Evolutionary conservation across 2,888 invertebrate species (phyloP).

Genomic region (Dicyrtoma fusca): DNA sequence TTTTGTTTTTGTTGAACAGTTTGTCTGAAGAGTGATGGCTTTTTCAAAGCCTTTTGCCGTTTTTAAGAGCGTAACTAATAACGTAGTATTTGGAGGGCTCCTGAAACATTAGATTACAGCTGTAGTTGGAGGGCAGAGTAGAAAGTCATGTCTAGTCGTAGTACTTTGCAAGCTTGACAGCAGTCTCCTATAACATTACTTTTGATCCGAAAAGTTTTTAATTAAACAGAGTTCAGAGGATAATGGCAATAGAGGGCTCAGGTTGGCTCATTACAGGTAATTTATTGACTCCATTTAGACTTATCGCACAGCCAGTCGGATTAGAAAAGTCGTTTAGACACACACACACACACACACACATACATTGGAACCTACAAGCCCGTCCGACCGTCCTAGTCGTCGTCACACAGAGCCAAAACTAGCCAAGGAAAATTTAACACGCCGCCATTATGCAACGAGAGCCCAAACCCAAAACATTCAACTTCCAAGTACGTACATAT

Average conservation of each 20-base stretch:
- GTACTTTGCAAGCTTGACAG: not conserved
- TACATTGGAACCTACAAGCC: not conserved
- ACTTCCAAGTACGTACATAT: not conserved
- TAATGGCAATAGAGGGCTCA: constrained; percentile 51
- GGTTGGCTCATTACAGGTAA: constrained; percentile 56
- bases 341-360: constrained; percentile 7
- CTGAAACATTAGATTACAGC: not conserved
- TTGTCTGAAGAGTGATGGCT: too few relatives aligned
- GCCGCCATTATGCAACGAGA: constrained; percentile 18
- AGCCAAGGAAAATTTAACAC: constrained; percentile 7
- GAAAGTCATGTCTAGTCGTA: constrained; percentile 19
- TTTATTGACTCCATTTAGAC: constrained; percentile 53
- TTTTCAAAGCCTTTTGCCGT: too few relatives aligned
- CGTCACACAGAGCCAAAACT: not conserved
- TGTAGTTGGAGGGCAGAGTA: constrained; percentile 6
- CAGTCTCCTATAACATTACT: constrained; percentile 19
- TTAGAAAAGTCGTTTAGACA: constrained; percentile 43
- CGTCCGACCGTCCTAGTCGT: not conserved
- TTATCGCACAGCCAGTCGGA: constrained; percentile 43
- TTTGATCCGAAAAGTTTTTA: constrained; percentile 52
- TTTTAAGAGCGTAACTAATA: too few relatives aligned
- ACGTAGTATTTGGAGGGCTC: too few relatives aligned
- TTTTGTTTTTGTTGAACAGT: too few relatives aligned
- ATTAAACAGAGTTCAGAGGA: constrained; percentile 53
- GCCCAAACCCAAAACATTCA: too few relatives aligned